phyloP scores from a whole-genome alignment of 2,888 invertebrate genomes.

The Incurvaria masculella region DNA sequence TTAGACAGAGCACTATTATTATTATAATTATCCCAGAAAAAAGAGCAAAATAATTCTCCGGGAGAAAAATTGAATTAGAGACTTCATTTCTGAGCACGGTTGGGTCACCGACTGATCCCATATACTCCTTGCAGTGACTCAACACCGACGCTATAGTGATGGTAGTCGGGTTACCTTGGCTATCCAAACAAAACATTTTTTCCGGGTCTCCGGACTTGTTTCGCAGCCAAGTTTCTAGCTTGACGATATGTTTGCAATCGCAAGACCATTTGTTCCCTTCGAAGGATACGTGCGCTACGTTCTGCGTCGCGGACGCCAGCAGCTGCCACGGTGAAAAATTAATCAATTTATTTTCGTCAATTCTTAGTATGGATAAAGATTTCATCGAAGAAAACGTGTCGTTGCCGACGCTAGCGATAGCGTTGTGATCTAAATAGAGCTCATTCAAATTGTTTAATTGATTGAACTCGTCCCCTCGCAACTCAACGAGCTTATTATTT shows the following conservation, averaged over 20 bases:
- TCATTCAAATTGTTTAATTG: conserved; percentile 71
- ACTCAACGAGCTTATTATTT: conserved; percentile 68
- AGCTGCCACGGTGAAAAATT: conserved; percentile 72
- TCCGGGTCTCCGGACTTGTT: conserved; percentile 64
- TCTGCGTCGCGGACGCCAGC: conserved; percentile 59
- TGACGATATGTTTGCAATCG: conserved; percentile 70
- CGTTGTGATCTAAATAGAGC: conserved; percentile 76
- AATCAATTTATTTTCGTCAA: conserved; percentile 74
- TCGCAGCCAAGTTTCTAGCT: conserved; percentile 66
- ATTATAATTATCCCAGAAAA: conserved; percentile 69
- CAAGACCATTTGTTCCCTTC: conserved; percentile 83
- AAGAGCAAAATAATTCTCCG: conserved; percentile 71
- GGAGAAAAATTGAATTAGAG: conserved; percentile 61
- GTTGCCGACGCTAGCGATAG: conserved; percentile 70
- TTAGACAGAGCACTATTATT: conserved; percentile 64
- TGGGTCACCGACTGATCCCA: conserved; percentile 49
- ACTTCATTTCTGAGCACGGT: conserved; percentile 49
- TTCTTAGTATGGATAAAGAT: conserved; percentile 66
- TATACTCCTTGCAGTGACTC: conserved; percentile 61
- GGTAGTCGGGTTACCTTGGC: conserved; percentile 48
- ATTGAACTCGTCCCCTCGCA: conserved; percentile 77
- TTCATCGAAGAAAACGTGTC: conserved; percentile 74
- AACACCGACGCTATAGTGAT: conserved; percentile 53
- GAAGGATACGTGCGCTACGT: conserved; percentile 64
- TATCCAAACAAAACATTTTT: conserved; percentile 66